phyloP scores from a whole-genome alignment of 2,113 vertebrate species.

The Sus scrofa region T2T-Sscrofa CM000819.6:43682501-43683000 shows the following conservation, averaged over 20 bases:
- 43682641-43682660: not conserved
- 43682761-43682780: not conserved
- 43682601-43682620: no score
- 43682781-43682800: not conserved
- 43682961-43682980: not conserved
- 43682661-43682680: not conserved
- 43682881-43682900: not conserved
- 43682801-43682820: not conserved
- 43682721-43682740: not conserved
- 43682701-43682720: not conserved
- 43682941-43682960: not conserved
- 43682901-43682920: not conserved
- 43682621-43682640: not conserved
- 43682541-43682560: constrained; percentile 47
- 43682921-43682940: not conserved
- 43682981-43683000: not conserved
- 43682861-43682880: not conserved
- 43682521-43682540: not conserved
- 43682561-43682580: constrained; percentile 29
- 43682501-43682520: not conserved
- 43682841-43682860: not conserved
- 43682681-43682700: not conserved
- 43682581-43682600: not conserved
- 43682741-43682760: not conserved
- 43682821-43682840: not conserved